Evolutionary conservation across 2,113 vertebrate genomes (phyloP).

Genomic region (Platycercus adscitus): DNA sequence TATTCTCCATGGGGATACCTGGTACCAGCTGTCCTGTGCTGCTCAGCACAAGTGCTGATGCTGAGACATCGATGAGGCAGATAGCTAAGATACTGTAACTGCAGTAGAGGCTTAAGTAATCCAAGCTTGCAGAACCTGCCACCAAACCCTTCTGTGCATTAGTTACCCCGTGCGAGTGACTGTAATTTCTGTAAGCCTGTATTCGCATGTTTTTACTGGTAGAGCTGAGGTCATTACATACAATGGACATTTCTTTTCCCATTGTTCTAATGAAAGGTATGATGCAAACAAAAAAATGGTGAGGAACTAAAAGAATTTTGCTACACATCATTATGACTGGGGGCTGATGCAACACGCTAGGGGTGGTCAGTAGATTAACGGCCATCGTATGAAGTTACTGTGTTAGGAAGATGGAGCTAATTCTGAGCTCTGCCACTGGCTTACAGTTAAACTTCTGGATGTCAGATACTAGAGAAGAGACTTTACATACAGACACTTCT

Average conservation of each 20-base stretch:
- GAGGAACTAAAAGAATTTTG: not conserved
- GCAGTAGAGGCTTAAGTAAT: not conserved
- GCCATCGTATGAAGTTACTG: accelerated
- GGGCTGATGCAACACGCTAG: not conserved
- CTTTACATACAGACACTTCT: not conserved
- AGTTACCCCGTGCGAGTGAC: not conserved
- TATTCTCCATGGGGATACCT: not conserved
- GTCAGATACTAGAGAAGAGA: not conserved
- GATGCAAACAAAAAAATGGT: not conserved
- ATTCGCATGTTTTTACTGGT: not conserved
- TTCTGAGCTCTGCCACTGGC: not conserved
- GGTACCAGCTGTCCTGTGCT: not conserved
- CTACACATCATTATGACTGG: not conserved
- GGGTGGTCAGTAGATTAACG: not conserved
- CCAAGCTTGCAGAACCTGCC: not conserved
- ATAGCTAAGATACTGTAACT: not conserved
- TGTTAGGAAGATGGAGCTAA: not conserved
- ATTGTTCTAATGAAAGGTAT: not conserved
- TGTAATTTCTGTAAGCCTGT: not conserved
- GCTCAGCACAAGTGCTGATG: not conserved
- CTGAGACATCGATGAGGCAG: not conserved
- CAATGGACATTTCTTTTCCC: not conserved
- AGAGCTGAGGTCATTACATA: not conserved
- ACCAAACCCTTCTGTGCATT: not conserved
- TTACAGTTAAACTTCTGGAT: not conserved